phyloP scores from a whole-genome alignment of 2,797 vertebrate genomes.

The Melanotaenia trifasciata region DNA sequence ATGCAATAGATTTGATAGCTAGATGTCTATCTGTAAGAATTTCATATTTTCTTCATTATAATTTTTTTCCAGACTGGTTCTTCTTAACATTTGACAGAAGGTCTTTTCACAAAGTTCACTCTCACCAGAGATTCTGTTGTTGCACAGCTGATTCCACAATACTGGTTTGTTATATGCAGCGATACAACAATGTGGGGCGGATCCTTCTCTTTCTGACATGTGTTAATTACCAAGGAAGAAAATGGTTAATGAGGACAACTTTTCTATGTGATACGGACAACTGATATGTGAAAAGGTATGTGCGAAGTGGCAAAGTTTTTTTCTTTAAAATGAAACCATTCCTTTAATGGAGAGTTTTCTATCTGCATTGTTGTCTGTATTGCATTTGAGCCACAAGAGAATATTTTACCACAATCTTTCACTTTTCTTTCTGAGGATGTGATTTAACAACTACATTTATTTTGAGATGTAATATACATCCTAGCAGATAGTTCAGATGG shows the following conservation, averaged over 20 bases:
- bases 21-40: not conserved
- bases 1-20: not conserved
- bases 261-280: no score
- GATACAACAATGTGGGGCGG: no score
- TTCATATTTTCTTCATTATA: not conserved
- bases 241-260: no score
- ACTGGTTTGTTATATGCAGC: no score
- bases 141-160: no score
- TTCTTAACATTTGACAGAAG: no score
- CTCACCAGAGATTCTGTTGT: no score
- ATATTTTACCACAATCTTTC: not conserved
- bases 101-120: no score
- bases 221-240: no score
- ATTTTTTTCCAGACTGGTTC: no score
- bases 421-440: constrained; percentile 17
- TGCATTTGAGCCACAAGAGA: not conserved
- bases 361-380: not conserved
- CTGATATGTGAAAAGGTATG: no score
- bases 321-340: not conserved
- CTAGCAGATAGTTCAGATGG: constrained; percentile 22
- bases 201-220: no score
- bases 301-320: not conserved
- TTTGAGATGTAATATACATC: constrained; percentile 22
- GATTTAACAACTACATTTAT: constrained; percentile 20
- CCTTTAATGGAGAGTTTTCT: not conserved